Base-by-base conservation (phyloP, 2,888 invertebrate species). In the Cylindroiulus punctatus region DNA sequence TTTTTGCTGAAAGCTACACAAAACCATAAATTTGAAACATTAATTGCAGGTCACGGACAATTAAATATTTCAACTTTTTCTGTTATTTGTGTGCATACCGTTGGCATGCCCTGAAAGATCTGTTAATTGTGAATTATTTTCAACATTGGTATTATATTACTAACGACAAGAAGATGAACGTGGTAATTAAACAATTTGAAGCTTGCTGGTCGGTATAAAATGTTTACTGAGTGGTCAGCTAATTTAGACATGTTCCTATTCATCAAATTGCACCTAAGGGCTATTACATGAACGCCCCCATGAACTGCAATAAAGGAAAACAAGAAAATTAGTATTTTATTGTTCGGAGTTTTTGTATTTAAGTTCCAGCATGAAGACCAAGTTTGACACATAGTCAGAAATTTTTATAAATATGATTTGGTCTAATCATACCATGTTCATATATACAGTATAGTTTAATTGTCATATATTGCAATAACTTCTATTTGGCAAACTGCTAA, bases 11-110 rank as follows among this genome's bases (percentile, higher is more conserved):
- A 65, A 65, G 65, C 65, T 26, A 12, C 65, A 65, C 65, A 65
- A 65, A 65, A 65, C 26, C 65, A 65, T 65, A 65, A 65, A 65
- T 65, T 65, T 65, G 65, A 65, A 65, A 65, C 65, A 65, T 65
- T 65, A 65, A 65, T 26, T 65, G 65, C 65, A 26, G 10, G 65
- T 5, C 65, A 65, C 65, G 65, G 65, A 65, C 65, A 65, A 65
- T 26, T 65, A 65, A 65, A 65, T 65, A 65, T 65, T 65, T 65
- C 26, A 26, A 26, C 1, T 26, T 26, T 65, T 65, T 65, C 22
- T 26, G 26, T 1, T 12, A 26, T 65, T 65, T 22, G n/a, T n/a
- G n/a, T n/a, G n/a, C n/a, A n/a, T n/a, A n/a, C 19, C 52, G 57
- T 22, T 12, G 22, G 22, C 57, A 22, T 22, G n/a, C n/a, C n/a